Conservation (phyloP, 2,797 vertebrate species). For the Spondyliosoma cantharus region DNA sequence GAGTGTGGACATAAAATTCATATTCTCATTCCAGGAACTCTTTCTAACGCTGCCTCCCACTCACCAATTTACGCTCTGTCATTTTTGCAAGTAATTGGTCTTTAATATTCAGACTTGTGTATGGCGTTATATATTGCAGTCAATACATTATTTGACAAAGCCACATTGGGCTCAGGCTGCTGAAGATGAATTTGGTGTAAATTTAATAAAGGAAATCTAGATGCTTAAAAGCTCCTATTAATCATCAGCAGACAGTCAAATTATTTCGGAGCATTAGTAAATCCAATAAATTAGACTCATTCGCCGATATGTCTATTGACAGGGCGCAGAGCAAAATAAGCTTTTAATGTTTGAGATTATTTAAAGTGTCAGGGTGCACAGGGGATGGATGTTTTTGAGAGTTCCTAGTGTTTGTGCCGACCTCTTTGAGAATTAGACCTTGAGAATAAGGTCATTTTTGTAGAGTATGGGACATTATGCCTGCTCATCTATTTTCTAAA, state of each 20-base stretch:
- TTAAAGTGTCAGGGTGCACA: constrained; percentile 20
- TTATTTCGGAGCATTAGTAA: constrained; percentile 71
- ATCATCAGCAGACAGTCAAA: constrained; percentile 72
- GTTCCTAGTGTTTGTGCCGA: not conserved
- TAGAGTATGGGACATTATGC: constrained; percentile 3
- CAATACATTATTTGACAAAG: constrained; percentile 75
- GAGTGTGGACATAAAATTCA: constrained; percentile 8
- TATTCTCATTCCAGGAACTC: constrained; percentile 23
- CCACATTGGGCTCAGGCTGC: constrained; percentile 46
- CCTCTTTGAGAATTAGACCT: not conserved
- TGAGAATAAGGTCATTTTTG: constrained; percentile 4
- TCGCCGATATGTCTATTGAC: constrained; percentile 75
- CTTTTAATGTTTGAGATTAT: constrained; percentile 59
- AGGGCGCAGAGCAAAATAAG: constrained; percentile 52
- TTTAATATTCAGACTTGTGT: constrained; percentile 64
- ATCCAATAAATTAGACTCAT: constrained; percentile 74
- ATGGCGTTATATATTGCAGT: constrained; percentile 59
- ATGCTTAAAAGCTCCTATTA: constrained; percentile 74
- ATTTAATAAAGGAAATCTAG: constrained; percentile 75
- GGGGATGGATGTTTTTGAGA: not conserved
- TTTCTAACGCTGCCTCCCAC: constrained; percentile 9
- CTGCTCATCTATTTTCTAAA: constrained; percentile 9
- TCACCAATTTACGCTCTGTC: constrained; percentile 48
- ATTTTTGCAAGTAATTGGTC: constrained; percentile 59
- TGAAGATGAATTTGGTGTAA: constrained; percentile 66